phyloP scores from a whole-genome alignment of 2,113 vertebrate genomes.

The Pedionomus torquatus region DNA sequence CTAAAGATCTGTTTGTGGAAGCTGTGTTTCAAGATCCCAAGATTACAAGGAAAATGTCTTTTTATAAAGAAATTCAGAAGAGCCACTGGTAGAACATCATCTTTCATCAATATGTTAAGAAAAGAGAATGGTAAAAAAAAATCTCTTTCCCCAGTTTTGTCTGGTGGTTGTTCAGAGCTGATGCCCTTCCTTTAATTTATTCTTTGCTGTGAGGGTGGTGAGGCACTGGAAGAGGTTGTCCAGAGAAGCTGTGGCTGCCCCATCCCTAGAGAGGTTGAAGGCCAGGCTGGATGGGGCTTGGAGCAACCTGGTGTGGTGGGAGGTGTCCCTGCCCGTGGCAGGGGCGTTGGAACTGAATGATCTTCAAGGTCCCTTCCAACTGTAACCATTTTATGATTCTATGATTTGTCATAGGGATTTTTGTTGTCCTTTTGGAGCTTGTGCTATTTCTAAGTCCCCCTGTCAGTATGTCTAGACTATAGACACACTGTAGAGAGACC shows the following conservation, averaged over 20 bases:
- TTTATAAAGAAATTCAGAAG: neutral
- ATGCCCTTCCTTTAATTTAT: neutral
- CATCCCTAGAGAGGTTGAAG: no score
- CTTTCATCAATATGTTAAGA: neutral
- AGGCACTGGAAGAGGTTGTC: no score
- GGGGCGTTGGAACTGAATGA: no score
- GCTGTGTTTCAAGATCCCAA: neutral
- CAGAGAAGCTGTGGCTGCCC: no score
- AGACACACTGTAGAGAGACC: neutral
- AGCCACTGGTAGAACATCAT: neutral
- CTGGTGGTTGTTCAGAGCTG: neutral
- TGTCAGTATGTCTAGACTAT: neutral
- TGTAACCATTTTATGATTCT: no score
- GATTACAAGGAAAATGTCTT: neutral
- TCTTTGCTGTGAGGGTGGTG: no score
- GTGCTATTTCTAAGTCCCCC: neutral
- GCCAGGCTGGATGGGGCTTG: no score
- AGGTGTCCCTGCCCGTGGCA: no score
- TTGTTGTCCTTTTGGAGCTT: neutral
- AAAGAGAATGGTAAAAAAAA: neutral
- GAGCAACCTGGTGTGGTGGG: no score
- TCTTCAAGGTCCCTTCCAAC: no score
- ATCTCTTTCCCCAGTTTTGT: neutral
- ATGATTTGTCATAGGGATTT: no score
- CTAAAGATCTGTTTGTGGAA: neutral